A percentile compares a stretch with the other conserved stretches of the same genome.
Conservation (phyloP, 2,888 invertebrate genomes). For the Syrphus vitripennis region DNA sequence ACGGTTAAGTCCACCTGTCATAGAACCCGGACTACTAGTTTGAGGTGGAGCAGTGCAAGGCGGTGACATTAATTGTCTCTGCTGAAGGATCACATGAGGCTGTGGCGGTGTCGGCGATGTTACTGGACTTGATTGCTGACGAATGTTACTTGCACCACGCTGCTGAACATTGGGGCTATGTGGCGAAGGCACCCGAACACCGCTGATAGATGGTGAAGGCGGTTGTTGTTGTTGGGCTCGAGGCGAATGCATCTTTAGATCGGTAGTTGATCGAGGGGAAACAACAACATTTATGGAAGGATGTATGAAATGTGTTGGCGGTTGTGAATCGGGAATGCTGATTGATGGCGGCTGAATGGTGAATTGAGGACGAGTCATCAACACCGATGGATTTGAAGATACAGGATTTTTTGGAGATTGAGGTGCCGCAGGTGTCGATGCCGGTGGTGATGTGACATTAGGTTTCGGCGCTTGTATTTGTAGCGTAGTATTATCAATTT, state of each 20-base stretch:
- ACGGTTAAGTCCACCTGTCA: conserved; percentile 32
- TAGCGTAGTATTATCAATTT: conserved; percentile 13
- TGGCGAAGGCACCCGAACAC: conserved; percentile 78
- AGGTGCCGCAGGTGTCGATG: conserved; percentile 81
- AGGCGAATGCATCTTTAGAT: conserved; percentile 72
- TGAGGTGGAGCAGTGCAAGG: conserved; percentile 46
- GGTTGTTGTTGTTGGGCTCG: conserved; percentile 74
- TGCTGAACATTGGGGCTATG: conserved; percentile 78
- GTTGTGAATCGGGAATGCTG: conserved; percentile 83
- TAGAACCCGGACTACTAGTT: conserved; percentile 32
- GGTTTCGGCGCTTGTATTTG: conserved; percentile 35
- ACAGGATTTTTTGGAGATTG: conserved; percentile 75
- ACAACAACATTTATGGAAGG: conserved; percentile 77
- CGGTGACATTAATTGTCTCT: conserved; percentile 63
- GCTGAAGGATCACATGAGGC: conserved; percentile 70
- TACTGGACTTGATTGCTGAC: conserved; percentile 80
- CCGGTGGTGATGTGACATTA: too few relatives aligned
- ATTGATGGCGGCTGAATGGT: conserved; percentile 86
- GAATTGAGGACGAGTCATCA: conserved; percentile 76
- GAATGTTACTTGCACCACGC: conserved; percentile 70
- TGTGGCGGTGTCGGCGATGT: conserved; percentile 77
- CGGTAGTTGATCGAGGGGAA: conserved; percentile 81
- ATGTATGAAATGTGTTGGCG: conserved; percentile 77
- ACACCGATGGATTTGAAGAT: background rate
- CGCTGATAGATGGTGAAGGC: conserved; percentile 71